phyloP scores from a whole-genome alignment of 1,140 invertebrate genomes.

The Camponotus pennsylvanicus region DNA sequence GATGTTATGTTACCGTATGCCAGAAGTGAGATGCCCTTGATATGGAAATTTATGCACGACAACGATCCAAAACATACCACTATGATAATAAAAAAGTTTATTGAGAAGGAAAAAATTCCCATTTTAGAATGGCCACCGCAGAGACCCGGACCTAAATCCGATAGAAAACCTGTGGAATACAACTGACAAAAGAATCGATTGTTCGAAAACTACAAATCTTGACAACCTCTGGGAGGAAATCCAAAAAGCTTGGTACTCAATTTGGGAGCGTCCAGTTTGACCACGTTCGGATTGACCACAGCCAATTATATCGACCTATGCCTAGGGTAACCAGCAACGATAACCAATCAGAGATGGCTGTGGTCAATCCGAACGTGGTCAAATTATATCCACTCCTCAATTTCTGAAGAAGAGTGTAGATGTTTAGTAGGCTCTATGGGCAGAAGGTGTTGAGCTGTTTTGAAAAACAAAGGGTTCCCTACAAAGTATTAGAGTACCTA shows the following conservation, averaged over 20 bases:
- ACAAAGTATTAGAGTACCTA: slow-evolving; percentile 13
- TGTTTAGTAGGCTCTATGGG: slow-evolving; percentile 25
- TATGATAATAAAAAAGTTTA: slow-evolving; percentile 8
- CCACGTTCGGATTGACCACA: too few relatives aligned
- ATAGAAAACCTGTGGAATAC: slow-evolving; percentile 46
- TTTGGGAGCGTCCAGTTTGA: too few relatives aligned
- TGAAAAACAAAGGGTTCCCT: slow-evolving; percentile 17
- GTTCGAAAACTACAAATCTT: slow-evolving; percentile 25
- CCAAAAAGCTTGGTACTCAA: slow-evolving; percentile 30
- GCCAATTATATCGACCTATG: too few relatives aligned
- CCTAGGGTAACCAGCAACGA: too few relatives aligned
- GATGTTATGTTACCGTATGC: too few relatives aligned
- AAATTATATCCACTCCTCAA: too few relatives aligned
- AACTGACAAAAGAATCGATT: not conserved
- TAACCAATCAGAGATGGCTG: too few relatives aligned
- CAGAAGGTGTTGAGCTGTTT: slow-evolving; percentile 2
- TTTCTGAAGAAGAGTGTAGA: slow-evolving; percentile 13
- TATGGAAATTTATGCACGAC: not conserved
- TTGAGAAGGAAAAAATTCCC: slow-evolving; percentile 14
- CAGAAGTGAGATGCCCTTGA: not conserved
- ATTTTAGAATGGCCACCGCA: not conserved
- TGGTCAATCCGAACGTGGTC: too few relatives aligned
- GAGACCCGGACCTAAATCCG: slow-evolving; percentile 9
- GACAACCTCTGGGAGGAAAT: slow-evolving; percentile 20
- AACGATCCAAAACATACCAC: slow-evolving; percentile 16